phyloP scores from a whole-genome alignment of 2,113 vertebrate species.

The Loxodonta africana region DNA sequence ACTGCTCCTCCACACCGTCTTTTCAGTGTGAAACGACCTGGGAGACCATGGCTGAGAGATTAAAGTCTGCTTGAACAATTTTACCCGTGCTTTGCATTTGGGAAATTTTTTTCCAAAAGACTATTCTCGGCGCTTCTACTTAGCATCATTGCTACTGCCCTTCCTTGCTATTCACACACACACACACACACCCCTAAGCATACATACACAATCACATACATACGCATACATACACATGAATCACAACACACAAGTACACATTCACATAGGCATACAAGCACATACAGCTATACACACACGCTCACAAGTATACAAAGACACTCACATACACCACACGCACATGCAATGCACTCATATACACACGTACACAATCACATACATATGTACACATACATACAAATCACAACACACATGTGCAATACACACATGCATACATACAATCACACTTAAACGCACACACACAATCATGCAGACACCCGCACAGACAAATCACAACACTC shows the following conservation, averaged over 20 bases:
- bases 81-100: not conserved
- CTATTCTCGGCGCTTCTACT: not conserved
- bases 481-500: too few species aligned
- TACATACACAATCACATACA: not conserved
- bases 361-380: not conserved
- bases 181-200: too few species aligned
- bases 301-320: not conserved
- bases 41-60: rapidly evolving
- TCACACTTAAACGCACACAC: not conserved
- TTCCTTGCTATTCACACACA: not conserved
- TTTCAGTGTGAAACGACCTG: not conserved
- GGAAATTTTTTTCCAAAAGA: not conserved
- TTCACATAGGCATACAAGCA: not conserved
- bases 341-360: too few species aligned
- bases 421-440: not conserved
- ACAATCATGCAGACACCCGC: too few species aligned
- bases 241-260: not conserved
- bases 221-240: not conserved
- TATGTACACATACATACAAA: not conserved
- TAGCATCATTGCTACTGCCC: not conserved
- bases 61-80: rapidly evolving
- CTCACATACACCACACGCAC: not conserved
- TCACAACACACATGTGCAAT: too few species aligned
- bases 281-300: too few species aligned
- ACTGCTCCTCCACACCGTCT: not conserved